Evolutionary conservation across 2,797 vertebrate genomes (phyloP), one percentile per base, ranked within the genome.

Genomic region (Cossypha dichroa): DNA sequence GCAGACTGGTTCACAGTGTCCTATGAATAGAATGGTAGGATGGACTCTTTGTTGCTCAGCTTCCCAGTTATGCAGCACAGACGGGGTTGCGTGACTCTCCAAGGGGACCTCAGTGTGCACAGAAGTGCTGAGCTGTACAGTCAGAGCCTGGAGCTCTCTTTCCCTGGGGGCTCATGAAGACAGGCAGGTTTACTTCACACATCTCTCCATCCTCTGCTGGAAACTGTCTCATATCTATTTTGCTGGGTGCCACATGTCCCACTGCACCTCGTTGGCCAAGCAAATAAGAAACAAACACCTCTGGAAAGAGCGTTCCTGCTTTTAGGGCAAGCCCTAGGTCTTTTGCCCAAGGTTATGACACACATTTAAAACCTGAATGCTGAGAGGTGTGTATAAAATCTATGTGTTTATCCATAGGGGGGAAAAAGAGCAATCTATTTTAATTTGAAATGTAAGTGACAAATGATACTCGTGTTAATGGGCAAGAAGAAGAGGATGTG

Each of bases 261-360:
- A 8, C 34, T 48, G 49, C 38, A 64, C 29, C 22, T 54, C 0
- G 0, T 2, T 66, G 54, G 16, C 36, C 52, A 40, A 2, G 1
- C 18, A 60, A 40, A 33, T 46, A 70, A 51, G 70, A 87, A 95
- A 36, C 6, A 64, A 89, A 3, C 10, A 33, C 21, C 21, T 59
- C 40, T 78, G 18, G 54, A 78, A 77, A 74, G 12, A 31, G 20
- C 58, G n/a, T 25, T 76, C 21, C 26, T 58, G 23, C 9, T 73
- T 73, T 40, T 34, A 49, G 28, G 40, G 18, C 15, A 74, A 54
- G 8, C 14, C 10, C 28, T 75, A 76, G 33, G 21, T 15, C 18
- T 62, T 52, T 40, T 69, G 9, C 77, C 19, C 15, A 67, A 13
- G 15, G 67, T 88, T 70, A 43, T 90, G 60, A 18, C 25, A 63